phyloP scores from a whole-genome alignment of 2,113 vertebrate genomes.

The Tetraodon nigroviridis region DNA sequence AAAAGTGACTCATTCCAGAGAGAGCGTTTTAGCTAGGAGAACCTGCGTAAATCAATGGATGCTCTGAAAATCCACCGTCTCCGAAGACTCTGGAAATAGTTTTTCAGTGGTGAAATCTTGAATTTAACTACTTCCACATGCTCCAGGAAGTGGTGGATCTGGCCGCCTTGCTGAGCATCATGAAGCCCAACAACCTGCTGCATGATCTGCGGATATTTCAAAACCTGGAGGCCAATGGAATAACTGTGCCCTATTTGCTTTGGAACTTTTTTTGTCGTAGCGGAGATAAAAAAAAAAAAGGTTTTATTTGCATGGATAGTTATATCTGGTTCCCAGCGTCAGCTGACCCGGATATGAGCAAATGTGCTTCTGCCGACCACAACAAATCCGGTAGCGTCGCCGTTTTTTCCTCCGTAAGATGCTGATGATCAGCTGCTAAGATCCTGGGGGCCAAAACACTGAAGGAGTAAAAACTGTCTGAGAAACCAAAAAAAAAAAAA shows the following conservation, averaged over 20 bases:
- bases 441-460: constrained; percentile 20
- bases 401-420: constrained; percentile 10
- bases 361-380: background rate
- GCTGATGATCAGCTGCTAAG: constrained; percentile 25
- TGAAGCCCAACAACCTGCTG: constrained; percentile 45
- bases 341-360: too few relatives aligned
- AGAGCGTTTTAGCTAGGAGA: constrained; percentile 37
- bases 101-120: constrained; percentile 16
- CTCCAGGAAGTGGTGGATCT: constrained; percentile 49
- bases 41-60: constrained; percentile 40
- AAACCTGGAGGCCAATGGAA: constrained; percentile 16
- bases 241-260: constrained; percentile 37
- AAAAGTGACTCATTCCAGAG: constrained; percentile 55
- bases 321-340: too few relatives aligned
- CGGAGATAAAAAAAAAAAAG: background rate
- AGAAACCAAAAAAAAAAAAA: constrained; percentile 10
- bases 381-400: background rate
- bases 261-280: background rate
- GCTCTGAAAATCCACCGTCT: constrained; percentile 22
- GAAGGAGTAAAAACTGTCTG: constrained; percentile 24
- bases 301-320: too few relatives aligned
- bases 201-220: constrained; percentile 26
- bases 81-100: constrained; percentile 11
- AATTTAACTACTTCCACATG: constrained; percentile 52
- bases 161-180: constrained; percentile 24